Evolutionary conservation across 2,888 invertebrate species (phyloP), one percentile per base, ranked within the genome.

Genomic region (Pogonocherus hispidulus): DNA sequence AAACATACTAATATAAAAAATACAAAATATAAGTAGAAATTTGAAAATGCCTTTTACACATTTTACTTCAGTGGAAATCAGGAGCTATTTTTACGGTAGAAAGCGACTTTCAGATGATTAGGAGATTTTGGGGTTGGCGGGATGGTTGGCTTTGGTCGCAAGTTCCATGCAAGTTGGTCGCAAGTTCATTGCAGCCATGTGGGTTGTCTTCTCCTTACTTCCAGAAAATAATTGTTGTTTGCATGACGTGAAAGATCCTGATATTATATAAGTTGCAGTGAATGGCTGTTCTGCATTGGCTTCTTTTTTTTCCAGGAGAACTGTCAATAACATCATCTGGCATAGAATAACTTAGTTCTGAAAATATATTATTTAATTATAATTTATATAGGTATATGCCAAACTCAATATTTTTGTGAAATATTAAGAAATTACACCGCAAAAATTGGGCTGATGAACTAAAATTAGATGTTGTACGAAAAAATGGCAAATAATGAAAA

Each of bases 1-100:
- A n/a, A n/a, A n/a, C n/a, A n/a, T n/a, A n/a, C n/a, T n/a, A n/a
- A n/a, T n/a, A n/a, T n/a, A n/a, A n/a, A n/a, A n/a, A n/a, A n/a
- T n/a, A n/a, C n/a, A n/a, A n/a, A n/a, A n/a, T n/a, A n/a, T n/a
- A n/a, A n/a, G n/a, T n/a, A n/a, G n/a, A n/a, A n/a, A n/a, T n/a
- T n/a, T n/a, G n/a, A n/a, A n/a, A n/a, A n/a, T n/a, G n/a, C n/a
- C 3, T 49, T 20, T 11, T 49, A 51, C 3, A 67, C 47, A 14
- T 68, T 70, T 35, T 67, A 54, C 57, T 63, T 66, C 20, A 70
- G 22, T 2, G 67, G 27, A 1, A 68, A 22, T 11, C 51, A 51
- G 5, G 72, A 68, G 54, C 72, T 72, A 55, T 70, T 62, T 20
- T 70, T 69, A 37, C 70, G 70, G 23, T 72, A 72, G 35, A 70